Conservation (phyloP, 1,140 invertebrate species). For the Arion vulgaris region DNA sequence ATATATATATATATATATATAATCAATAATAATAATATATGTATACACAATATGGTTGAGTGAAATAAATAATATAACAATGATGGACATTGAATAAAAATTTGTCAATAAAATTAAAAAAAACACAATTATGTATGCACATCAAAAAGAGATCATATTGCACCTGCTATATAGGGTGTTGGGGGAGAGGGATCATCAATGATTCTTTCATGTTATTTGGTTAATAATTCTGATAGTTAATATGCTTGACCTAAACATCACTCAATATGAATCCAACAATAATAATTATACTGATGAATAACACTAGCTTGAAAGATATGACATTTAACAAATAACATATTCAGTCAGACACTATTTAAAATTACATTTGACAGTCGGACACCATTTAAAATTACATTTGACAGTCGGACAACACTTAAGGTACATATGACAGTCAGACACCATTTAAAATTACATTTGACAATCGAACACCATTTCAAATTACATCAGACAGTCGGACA, state of each 20-base stretch:
- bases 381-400: not conserved
- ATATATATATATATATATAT: no score
- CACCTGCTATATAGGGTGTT: not conserved
- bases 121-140: not conserved
- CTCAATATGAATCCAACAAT: not conserved
- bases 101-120: not conserved
- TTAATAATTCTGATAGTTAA: not conserved
- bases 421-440: not conserved
- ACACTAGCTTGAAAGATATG: no score
- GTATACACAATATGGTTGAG: not conserved
- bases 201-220: not conserved
- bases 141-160: slow-evolving; percentile 4
- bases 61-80: not conserved
- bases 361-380: not conserved
- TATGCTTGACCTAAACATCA: not conserved
- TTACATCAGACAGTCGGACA: not conserved
- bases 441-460: not conserved
- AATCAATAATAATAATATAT: not conserved
- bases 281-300: no score
- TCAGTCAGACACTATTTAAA: not conserved
- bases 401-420: not conserved
- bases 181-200: not conserved
- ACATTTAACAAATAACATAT: not conserved
- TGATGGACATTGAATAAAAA: not conserved
- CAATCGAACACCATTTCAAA: not conserved